A percentile compares a stretch with the other conserved stretches of the same genome.
Conservation (phyloP, 2,797 vertebrate species). For the Rhincodon typus region DNA sequence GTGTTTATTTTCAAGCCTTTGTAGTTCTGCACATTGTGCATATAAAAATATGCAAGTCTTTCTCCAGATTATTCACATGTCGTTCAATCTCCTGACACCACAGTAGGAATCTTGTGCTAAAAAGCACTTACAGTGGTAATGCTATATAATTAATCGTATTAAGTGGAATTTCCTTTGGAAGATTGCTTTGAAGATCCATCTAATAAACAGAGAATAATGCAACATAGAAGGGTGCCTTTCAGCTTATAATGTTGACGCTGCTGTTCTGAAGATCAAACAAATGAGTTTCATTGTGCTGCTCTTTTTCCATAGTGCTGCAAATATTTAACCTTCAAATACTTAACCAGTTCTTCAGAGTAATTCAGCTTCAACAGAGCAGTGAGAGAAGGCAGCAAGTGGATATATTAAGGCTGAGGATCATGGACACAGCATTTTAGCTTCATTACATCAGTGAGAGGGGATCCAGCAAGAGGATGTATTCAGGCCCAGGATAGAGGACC, state of each 20-base stretch:
- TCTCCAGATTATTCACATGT: neutral
- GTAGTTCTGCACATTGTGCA: neutral
- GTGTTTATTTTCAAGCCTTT: neutral
- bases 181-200: neutral
- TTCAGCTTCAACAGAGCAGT: too few relatives aligned
- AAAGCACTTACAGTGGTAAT: neutral
- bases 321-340: neutral
- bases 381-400: too few relatives aligned
- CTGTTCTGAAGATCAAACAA: neutral
- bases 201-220: neutral
- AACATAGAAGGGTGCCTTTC: neutral
- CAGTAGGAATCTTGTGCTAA: neutral
- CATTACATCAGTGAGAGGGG: too few relatives aligned
- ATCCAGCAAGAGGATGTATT: too few relatives aligned
- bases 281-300: neutral
- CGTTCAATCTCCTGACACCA: neutral
- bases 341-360: neutral
- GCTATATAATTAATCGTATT: neutral
- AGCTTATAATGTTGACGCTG: neutral
- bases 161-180: neutral
- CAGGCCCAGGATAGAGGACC: too few relatives aligned
- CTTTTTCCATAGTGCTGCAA: neutral
- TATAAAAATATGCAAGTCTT: neutral
- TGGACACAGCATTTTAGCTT: too few relatives aligned
- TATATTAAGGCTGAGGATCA: too few relatives aligned